Percentiles rank a stretch among this genome's conserved stretches.
Evolutionary conservation across 2,797 vertebrate genomes (phyloP).

Genomic region (Phyllotis vaccarum): DNA sequence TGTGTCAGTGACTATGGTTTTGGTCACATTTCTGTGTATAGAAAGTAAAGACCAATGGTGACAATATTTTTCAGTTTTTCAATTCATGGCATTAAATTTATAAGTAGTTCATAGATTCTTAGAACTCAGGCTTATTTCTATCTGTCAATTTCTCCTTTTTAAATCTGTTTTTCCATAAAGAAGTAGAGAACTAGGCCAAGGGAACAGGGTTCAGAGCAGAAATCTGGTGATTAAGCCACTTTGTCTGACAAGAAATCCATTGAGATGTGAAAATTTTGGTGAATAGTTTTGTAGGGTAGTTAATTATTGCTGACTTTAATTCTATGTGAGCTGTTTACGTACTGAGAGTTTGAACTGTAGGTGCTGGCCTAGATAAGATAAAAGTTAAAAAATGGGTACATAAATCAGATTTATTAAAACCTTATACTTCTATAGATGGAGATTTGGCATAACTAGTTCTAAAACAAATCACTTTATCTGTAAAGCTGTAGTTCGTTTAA

Average conservation of each 20-base stretch:
- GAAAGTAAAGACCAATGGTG: neutral
- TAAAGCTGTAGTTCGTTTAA: slow-evolving; percentile 61
- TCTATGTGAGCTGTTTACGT: neutral
- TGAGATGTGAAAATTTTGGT: slow-evolving; percentile 49
- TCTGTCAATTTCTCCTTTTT: slow-evolving; percentile 47
- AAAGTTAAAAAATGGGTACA: slow-evolving; percentile 14
- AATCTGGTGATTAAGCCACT: slow-evolving; percentile 58
- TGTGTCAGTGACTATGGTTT: neutral
- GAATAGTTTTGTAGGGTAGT: slow-evolving; percentile 33
- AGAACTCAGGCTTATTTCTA: slow-evolving; percentile 49
- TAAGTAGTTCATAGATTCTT: neutral
- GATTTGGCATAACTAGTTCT: slow-evolving; percentile 67
- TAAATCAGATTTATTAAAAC: slow-evolving; percentile 56
- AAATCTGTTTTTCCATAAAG: slow-evolving; percentile 59
- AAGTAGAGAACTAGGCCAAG: slow-evolving; percentile 32
- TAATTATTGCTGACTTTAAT: slow-evolving; percentile 49
- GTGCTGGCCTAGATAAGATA: slow-evolving; percentile 70
- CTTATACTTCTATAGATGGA: slow-evolving; percentile 74
- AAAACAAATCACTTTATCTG: slow-evolving; percentile 66
- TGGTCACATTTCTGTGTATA: neutral
- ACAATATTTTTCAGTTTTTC: neutral
- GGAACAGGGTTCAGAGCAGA: slow-evolving; percentile 45
- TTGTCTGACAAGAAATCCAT: slow-evolving; percentile 48
- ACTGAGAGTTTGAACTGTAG: slow-evolving; percentile 64
- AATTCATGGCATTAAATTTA: slow-evolving; percentile 40